Conservation (phyloP, 2,113 vertebrate species). For the Porphyrio hochstetteri region DNA sequence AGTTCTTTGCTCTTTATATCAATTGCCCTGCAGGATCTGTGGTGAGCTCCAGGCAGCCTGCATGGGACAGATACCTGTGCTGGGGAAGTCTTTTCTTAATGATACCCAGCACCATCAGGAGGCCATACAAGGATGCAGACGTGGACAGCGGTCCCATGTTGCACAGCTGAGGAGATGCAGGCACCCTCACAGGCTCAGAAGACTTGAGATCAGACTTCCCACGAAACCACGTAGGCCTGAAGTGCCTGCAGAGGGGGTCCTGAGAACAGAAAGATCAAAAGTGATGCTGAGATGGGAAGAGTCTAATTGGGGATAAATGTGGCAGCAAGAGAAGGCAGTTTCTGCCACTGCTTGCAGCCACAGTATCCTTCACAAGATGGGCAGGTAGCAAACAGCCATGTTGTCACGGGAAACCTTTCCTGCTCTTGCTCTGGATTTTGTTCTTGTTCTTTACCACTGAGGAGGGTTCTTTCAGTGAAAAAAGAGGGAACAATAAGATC, state of each 20-base stretch:
- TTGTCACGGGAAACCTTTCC: neutral
- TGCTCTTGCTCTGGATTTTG: neutral
- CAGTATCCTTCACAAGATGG: neutral
- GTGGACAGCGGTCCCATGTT: neutral
- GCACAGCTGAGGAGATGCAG: neutral
- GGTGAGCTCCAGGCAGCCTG: neutral
- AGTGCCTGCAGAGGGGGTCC: neutral
- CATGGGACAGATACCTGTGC: neutral
- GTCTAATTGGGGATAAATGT: accelerated
- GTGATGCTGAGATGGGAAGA: neutral
- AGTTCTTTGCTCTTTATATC: neutral
- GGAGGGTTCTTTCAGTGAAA: neutral
- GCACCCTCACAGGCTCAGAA: neutral
- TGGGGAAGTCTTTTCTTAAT: neutral
- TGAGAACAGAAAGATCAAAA: neutral
- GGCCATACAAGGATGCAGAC: neutral
- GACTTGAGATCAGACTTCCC: neutral
- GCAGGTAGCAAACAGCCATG: neutral
- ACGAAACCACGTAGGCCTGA: neutral
- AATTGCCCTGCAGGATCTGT: neutral
- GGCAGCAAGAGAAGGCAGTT: neutral
- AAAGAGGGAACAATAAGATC: neutral
- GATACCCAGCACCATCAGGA: accelerated
- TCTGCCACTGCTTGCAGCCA: neutral
- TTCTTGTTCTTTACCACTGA: neutral